Evolutionary conservation across 2,888 invertebrate species (phyloP).

Genomic region (Serrognathus titanus): DNA sequence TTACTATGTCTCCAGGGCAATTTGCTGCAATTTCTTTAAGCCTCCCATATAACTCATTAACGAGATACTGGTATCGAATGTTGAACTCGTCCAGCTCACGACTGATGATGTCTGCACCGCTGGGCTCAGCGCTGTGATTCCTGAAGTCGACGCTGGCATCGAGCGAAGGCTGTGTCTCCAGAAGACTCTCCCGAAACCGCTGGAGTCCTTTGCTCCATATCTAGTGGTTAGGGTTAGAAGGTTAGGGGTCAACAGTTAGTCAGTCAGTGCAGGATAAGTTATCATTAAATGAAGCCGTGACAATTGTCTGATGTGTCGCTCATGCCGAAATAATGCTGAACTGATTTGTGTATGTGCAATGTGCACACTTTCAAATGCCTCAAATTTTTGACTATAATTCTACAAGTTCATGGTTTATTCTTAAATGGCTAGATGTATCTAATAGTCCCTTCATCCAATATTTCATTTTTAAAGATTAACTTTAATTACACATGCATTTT

Average conservation of each 20-base stretch:
- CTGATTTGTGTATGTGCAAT: not conserved
- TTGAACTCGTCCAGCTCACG: conserved; percentile 79
- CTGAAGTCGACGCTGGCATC: conserved; percentile 54
- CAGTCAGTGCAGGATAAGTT: conserved; percentile 38
- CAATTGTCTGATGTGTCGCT: not conserved
- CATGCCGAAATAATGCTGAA: not conserved
- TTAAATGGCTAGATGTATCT: conserved; percentile 7
- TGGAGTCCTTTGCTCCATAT: conserved; percentile 83
- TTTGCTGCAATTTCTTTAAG: conserved; percentile 64
- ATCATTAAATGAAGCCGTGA: conserved; percentile 4
- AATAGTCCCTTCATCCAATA: too few species aligned
- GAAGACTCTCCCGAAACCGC: conserved; percentile 77
- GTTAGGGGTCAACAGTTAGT: conserved; percentile 57
- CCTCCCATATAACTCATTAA: conserved; percentile 67
- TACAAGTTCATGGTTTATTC: not conserved
- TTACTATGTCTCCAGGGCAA: conserved; percentile 69
- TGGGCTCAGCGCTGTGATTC: conserved; percentile 39
- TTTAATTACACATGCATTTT: not conserved
- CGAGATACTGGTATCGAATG: conserved; percentile 68
- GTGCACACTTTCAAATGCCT: too few species aligned
- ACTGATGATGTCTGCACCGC: conserved; percentile 72
- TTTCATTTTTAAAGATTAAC: too few species aligned
- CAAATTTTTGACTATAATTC: too few species aligned
- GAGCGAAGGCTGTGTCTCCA: conserved; percentile 78
- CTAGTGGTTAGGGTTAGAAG: conserved; percentile 57